Evolutionary conservation across 2,113 vertebrate species (phyloP).

Genomic region (Apodemus sylvaticus): DNA sequence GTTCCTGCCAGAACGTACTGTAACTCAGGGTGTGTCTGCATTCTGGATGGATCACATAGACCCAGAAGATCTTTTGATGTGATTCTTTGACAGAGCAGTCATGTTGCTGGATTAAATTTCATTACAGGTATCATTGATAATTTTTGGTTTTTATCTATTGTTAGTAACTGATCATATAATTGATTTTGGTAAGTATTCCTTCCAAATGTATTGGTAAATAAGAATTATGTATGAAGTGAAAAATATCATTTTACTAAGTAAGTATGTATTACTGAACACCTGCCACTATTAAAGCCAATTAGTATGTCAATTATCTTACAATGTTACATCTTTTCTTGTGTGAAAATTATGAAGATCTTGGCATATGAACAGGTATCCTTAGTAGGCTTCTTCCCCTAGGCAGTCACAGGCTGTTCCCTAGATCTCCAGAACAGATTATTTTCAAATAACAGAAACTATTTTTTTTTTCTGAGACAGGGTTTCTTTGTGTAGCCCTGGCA

Average conservation of each 20-base stretch:
- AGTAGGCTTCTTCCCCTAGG: too few species aligned
- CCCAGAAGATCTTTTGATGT: too few species aligned
- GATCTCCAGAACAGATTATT: not conserved
- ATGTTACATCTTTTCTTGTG: not conserved
- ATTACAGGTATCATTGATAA: not conserved
- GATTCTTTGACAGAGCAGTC: too few species aligned
- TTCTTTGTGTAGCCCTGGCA: too few species aligned
- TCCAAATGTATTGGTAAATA: not conserved
- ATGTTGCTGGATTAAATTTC: too few species aligned
- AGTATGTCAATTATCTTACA: not conserved
- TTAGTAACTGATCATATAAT: not conserved
- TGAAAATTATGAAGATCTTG: not conserved
- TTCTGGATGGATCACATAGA: too few species aligned
- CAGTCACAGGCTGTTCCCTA: not conserved
- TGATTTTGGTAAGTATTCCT: not conserved
- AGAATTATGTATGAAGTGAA: not conserved
- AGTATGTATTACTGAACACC: not conserved
- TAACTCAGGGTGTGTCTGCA: too few species aligned
- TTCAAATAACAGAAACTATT: not conserved
- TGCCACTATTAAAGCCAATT: not conserved
- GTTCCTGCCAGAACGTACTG: too few species aligned
- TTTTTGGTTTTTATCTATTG: not conserved
- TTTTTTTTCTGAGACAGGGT: too few species aligned
- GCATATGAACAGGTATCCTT: not conserved
- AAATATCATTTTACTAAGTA: not conserved